phyloP scores from a whole-genome alignment of 1,140 invertebrate genomes.

The Heliconius eleuchia region DNA sequence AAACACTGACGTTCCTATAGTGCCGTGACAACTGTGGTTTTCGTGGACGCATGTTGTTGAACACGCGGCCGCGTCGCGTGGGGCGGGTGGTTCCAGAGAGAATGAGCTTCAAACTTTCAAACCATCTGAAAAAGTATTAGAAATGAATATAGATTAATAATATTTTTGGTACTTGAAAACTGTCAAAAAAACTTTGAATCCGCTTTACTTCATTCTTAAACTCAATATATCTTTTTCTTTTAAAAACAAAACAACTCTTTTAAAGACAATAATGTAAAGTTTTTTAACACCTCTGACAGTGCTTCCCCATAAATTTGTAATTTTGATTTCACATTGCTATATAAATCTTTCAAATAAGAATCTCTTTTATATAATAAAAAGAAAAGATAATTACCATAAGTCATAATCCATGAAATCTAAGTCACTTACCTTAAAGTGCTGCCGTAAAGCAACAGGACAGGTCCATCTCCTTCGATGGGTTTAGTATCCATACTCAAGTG shows the following conservation, averaged over 20 bases:
- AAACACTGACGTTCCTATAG: constrained; percentile 93
- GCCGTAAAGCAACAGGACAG: constrained; percentile 92
- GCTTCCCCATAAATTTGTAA: no score
- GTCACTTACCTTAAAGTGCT: constrained; percentile 86
- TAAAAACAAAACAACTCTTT: no score
- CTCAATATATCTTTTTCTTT: no score
- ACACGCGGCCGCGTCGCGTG: constrained; percentile 93
- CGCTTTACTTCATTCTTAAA: no score
- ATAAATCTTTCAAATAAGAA: no score
- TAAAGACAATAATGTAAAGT: no score
- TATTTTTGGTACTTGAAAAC: background rate
- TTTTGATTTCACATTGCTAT: no score
- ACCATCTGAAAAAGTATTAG: constrained; percentile 84
- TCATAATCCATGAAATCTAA: background rate
- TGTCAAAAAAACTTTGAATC: no score
- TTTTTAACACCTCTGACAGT: no score
- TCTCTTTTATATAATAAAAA: no score
- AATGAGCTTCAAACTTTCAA: constrained; percentile 97
- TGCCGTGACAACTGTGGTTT: constrained; percentile 96
- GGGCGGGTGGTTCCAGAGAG: constrained; percentile 97
- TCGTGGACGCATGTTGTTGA: constrained; percentile 90
- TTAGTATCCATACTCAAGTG: constrained; percentile 95
- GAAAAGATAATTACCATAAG: no score
- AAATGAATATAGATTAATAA: background rate
- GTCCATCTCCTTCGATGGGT: constrained; percentile 85